phyloP scores from a whole-genome alignment of 2,113 vertebrate species.

The Guaruba guarouba region DNA sequence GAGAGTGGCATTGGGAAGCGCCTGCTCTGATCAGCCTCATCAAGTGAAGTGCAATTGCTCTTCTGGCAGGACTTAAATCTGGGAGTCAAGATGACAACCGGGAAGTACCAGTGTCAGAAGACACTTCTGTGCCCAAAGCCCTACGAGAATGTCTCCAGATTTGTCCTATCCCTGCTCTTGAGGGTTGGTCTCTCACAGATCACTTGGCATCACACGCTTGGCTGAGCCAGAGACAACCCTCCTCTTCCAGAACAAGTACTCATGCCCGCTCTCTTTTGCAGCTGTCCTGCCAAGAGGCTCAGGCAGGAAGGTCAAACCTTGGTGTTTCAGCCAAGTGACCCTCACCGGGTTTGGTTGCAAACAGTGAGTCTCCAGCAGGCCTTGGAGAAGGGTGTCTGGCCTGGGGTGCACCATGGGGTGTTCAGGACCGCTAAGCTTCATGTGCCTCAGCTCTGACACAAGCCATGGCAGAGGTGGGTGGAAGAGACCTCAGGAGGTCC shows the following conservation, averaged over 20 bases:
- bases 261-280: background rate
- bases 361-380: background rate
- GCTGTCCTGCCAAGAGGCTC: background rate
- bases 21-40: background rate
- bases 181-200: background rate
- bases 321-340: background rate
- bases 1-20: background rate
- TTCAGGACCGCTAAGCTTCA: rapidly evolving
- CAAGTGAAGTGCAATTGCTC: background rate
- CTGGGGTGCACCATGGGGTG: background rate
- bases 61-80: background rate
- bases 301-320: background rate
- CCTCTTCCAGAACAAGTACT: background rate
- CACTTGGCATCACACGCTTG: background rate
- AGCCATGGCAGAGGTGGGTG: rapidly evolving
- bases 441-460: background rate
- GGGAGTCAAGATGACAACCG: background rate
- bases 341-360: background rate
- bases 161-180: background rate
- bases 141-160: background rate
- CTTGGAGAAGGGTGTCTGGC: background rate
- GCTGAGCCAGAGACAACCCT: background rate
- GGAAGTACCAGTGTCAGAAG: background rate
- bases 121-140: background rate
- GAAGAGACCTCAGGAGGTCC: background rate